Base-by-base conservation (phyloP, 2,113 vertebrate genomes). In the Rhea pennata region DNA sequence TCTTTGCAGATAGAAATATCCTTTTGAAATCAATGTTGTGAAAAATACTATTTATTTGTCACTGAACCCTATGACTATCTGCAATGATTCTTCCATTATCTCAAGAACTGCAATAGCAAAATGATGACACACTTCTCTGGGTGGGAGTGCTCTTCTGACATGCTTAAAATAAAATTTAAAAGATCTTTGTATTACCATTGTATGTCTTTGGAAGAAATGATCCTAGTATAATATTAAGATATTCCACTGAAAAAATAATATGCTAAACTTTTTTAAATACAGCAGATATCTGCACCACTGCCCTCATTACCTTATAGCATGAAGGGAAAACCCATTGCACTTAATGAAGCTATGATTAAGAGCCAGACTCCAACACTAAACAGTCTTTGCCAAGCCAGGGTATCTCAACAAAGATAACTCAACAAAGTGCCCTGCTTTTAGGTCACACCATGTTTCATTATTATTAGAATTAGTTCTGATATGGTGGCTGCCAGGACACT, bases 11-110 rank as follows among this genome's bases (percentile, higher is more conserved):
- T 4, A 8, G 29, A 19, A 44, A 48, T 1, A 13, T 17, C n/a
- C 36, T 65, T 36, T 15, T 50, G 20, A 92, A n/a, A 21, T 0
- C 5, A 14, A 4, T 36, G 20, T 1, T 27, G 19, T 0, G 15
- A n/a, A 11, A 77, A 61, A 14, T 2, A 6, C 5, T 36, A 64
- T 64, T 44, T 1, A 0, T 22, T 1, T 0, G 27, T 20, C 46
- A 3, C 21, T 16, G 73, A 27, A 3, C 22, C 4, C 1, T 1
- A 15, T 15, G 59, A 10, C 39, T 62, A 10, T 0, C 33, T 40
- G 51, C 58, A 0, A 8, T 36, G 70, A 61, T 77, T 19, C 64
- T 48, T 44, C 31, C 15, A 54, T 27, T 12, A 3, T 21, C 50
- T 40, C 20, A 1, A 14, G 27, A 85, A n/a, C 42, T 72, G 40